Conservation (phyloP, 2,797 vertebrate species). For the Enteromius trimaculatus region DNA sequence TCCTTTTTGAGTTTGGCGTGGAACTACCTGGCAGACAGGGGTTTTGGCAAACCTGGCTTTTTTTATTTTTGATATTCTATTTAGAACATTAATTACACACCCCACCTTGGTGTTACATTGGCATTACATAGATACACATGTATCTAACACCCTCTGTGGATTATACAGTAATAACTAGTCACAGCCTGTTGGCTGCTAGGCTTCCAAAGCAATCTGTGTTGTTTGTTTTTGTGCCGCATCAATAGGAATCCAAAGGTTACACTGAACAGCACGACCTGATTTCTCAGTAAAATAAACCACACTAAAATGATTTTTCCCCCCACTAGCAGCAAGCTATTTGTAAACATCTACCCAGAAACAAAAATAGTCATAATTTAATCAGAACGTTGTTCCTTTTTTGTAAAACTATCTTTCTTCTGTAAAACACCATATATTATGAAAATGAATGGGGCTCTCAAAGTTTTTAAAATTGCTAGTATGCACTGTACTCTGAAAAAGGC, state of each 20-base stretch:
- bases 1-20: background rate
- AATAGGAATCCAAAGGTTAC: conserved; percentile 12
- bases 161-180: background rate
- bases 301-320: background rate
- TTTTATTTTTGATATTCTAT: background rate
- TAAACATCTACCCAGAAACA: background rate
- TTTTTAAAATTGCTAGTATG: background rate
- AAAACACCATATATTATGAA: background rate
- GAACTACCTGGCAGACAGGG: background rate
- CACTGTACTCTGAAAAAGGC: background rate
- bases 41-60: background rate
- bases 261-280: conserved; percentile 8
- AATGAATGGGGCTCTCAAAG: background rate
- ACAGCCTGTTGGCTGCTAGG: conserved; percentile 1
- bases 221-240: conserved; percentile 21
- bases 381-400: background rate
- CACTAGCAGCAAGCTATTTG: background rate
- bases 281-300: conserved; percentile 14
- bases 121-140: background rate
- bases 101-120: background rate
- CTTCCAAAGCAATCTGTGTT: background rate
- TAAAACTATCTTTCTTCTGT: background rate
- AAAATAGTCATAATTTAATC: background rate
- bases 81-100: background rate
- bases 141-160: conserved; percentile 7